Evolutionary conservation across 2,113 vertebrate genomes (phyloP).

Genomic region (rabbit (Oryctolagus cuniculus)): mOryCun1.1 NC_091436.1:117430501-117431000

Average conservation of each 20-base stretch:
- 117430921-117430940: background rate
- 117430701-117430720: background rate
- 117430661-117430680: background rate
- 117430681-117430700: background rate
- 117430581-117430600: background rate
- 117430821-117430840: background rate
- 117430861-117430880: background rate
- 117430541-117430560: background rate
- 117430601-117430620: conserved; percentile 20
- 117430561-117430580: background rate
- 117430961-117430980: background rate
- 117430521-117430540: conserved; percentile 57
- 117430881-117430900: background rate
- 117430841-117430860: background rate
- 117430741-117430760: background rate
- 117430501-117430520: conserved; percentile 76
- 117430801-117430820: background rate
- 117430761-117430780: background rate
- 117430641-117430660: background rate
- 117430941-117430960: background rate
- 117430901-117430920: background rate
- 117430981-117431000: too few species aligned
- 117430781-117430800: background rate
- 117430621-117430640: background rate
- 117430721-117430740: background rate